Conservation (phyloP, 2,888 invertebrate species). For the Monoplex corrugatus region DNA sequence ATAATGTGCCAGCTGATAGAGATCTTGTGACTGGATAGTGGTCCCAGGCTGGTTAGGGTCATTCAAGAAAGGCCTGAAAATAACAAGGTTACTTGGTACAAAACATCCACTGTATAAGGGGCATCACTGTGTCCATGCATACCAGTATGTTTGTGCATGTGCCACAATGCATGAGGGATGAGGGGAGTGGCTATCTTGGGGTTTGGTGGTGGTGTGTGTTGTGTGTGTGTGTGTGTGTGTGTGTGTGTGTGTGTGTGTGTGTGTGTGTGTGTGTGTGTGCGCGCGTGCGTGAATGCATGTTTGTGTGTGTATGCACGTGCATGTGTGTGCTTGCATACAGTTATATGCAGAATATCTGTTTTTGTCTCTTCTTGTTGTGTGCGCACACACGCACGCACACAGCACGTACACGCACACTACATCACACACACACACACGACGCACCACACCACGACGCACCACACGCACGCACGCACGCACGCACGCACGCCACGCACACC, state of each 20-base stretch:
- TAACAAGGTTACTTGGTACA: neutral
- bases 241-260: neutral
- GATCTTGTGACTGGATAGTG: slow-evolving; percentile 89
- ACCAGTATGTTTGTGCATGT: neutral
- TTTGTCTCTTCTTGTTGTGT: neutral
- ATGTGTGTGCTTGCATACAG: neutral
- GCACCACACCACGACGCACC: too few species aligned
- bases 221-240: neutral
- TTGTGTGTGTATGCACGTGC: neutral
- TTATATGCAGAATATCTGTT: neutral
- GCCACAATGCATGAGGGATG: too few species aligned
- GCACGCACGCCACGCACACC: too few species aligned
- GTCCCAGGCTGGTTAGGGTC: slow-evolving; percentile 71
- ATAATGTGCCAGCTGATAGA: slow-evolving; percentile 96
- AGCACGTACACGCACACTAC: neutral
- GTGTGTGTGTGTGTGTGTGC: neutral
- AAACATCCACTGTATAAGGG: neutral
- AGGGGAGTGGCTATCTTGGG: neutral
- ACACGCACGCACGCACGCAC: too few species aligned
- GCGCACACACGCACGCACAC: neutral
- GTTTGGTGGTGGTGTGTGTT: neutral
- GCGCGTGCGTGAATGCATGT: neutral
- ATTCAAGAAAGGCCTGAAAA: slow-evolving; percentile 64
- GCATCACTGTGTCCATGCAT: neutral
- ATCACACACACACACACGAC: too few species aligned